phyloP scores from a whole-genome alignment of 1,140 invertebrate genomes.

The Zaprionus camerounensis region DNA sequence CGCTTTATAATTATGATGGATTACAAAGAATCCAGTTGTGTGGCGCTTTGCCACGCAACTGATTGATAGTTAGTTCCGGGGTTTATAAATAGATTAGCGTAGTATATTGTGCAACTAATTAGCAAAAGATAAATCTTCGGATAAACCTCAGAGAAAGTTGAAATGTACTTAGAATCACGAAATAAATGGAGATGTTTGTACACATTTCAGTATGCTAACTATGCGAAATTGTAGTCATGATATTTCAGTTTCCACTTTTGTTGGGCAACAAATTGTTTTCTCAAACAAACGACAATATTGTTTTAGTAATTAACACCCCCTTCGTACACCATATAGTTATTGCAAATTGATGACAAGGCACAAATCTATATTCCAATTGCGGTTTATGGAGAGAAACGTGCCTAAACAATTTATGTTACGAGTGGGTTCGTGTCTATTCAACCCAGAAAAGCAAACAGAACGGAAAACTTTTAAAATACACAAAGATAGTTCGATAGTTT shows the following conservation, averaged over 20 bases:
- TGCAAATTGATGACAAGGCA: constrained; percentile 31
- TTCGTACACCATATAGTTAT: constrained; percentile 1
- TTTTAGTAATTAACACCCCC: constrained; percentile 44
- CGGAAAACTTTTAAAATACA: constrained; percentile 5
- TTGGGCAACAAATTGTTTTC: constrained; percentile 32
- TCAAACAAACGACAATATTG: constrained; percentile 43
- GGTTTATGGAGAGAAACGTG: constrained; percentile 27
- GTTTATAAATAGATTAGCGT: not conserved
- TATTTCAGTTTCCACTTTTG: constrained; percentile 1
- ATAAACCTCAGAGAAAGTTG: not conserved
- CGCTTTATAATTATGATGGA: constrained; percentile 62
- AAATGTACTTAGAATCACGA: not conserved
- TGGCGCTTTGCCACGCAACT: constrained; percentile 1
- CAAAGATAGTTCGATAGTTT: constrained; percentile 23
- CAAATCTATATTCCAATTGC: constrained; percentile 24
- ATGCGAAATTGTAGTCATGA: constrained; percentile 10
- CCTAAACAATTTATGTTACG: constrained; percentile 32
- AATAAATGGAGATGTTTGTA: not conserved
- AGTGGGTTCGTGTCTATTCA: constrained; percentile 20
- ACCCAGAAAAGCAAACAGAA: constrained; percentile 23
- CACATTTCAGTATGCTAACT: constrained; percentile 1
- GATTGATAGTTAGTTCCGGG: constrained; percentile 18
- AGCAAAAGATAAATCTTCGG: constrained; percentile 5
- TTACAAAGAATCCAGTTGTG: constrained; percentile 40
- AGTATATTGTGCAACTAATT: not conserved